Base-by-base conservation (phyloP, 2,113 vertebrate species). In the Nothoprocta perdicaria region DNA sequence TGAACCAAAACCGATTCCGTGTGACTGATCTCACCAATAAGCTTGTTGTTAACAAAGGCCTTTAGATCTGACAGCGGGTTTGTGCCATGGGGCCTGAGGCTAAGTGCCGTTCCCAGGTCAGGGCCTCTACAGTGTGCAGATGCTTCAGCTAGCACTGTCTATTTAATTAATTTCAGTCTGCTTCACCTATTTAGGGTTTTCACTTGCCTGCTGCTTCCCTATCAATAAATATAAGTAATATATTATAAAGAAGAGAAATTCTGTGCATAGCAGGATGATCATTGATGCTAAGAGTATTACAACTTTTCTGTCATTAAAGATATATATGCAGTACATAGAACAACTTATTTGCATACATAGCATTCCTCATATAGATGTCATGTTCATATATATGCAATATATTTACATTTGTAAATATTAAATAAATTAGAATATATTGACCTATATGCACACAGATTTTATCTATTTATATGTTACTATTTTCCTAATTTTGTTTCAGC, bases 161-260 rank as follows among this genome's bases (percentile, higher is more conserved):
- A 73, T 92, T 95, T 96, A 96, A 96, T 97, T 97, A 96, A 97
- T 97, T 97, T 96, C 92, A 96, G 92, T 96, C 95, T 96, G 89
- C 90, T 95, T 97, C 91, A 96, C 92, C 95, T 94, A 95, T 95
- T 95, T 94, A 92, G 83, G 84, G 76, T 93, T 93, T 96, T 90
- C 88, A 94, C 62, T 96, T 80, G 84, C 91, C 92, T 93, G 93
- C 95, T 96, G 92, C 87, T 96, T 79, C 67, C 61, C 87, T 95
- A 95, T 94, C 92, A 92, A 94, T 93, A 94, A 95, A 93, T 92
- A 89, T 87, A 92, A 93, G 86, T 82, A 94, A 82, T 68, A 92
- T 89, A 81, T 94, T 84, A 93, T 82, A 35, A 86, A 80, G 80
- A 94, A 75, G 63, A 65, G 3, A 84, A 93, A 91, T 78, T 95